Evolutionary conservation across 1,140 invertebrate genomes (phyloP).

Genomic region (Laodelphax striatellus): DNA sequence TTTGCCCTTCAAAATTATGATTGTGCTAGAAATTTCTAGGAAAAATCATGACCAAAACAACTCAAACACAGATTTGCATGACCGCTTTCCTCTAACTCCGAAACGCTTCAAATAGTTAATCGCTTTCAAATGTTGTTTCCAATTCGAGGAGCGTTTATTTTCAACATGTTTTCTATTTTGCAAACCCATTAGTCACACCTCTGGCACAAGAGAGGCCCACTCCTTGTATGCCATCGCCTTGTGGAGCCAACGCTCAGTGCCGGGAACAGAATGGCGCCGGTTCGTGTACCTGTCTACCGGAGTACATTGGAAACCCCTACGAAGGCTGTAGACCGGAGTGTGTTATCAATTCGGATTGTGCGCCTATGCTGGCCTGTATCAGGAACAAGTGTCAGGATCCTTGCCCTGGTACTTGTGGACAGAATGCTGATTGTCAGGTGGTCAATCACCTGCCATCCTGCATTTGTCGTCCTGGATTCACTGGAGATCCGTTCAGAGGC

Average conservation of each 20-base stretch:
- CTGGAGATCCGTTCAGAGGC: constrained; percentile 44
- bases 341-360: constrained; percentile 53
- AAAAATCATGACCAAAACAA: no score
- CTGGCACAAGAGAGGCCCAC: constrained; percentile 24
- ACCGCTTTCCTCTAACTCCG: no score
- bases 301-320: constrained; percentile 42
- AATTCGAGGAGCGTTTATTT: constrained; percentile 9
- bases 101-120: no score
- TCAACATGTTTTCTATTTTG: constrained; percentile 17
- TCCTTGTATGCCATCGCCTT: constrained; percentile 63
- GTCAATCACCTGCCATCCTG: constrained; percentile 43
- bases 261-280: constrained; percentile 62
- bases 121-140: no score
- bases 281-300: constrained; percentile 42
- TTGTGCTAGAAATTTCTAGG: no score
- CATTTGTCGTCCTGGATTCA: constrained; percentile 35
- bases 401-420: constrained; percentile 43
- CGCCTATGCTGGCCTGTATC: constrained; percentile 48
- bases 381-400: constrained; percentile 55
- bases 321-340: constrained; percentile 55
- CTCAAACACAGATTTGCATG: no score
- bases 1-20: no score
- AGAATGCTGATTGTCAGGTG: constrained; percentile 40
- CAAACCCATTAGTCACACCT: constrained; percentile 10
- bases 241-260: constrained; percentile 65